Conservation (phyloP, 2,797 vertebrate genomes). For the Dicrostonyx torquatus region DNA sequence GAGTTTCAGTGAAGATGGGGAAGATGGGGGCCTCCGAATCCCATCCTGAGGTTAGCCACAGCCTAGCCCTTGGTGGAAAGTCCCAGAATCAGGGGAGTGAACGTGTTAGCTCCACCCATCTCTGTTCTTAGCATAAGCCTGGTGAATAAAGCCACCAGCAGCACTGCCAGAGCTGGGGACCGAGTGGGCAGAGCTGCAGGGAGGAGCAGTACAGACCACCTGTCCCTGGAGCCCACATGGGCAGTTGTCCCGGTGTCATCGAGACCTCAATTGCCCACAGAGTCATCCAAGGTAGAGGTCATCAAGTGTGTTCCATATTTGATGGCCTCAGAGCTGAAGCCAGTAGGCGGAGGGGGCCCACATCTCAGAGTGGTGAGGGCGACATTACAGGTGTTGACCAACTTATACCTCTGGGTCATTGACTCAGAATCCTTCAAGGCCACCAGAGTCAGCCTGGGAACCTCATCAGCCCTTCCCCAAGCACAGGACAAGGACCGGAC, state of each 20-base stretch:
- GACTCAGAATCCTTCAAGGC: neutral
- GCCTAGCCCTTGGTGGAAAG: neutral
- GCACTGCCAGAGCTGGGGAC: neutral
- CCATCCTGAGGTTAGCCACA: neutral
- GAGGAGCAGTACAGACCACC: neutral
- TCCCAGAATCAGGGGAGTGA: neutral
- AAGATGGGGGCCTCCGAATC: fast-evolving
- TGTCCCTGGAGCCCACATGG: fast-evolving
- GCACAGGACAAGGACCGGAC: neutral
- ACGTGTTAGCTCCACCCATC: fast-evolving
- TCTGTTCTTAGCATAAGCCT: neutral
- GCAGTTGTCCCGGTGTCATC: neutral
- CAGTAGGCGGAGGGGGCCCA: neutral
- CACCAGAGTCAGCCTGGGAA: neutral
- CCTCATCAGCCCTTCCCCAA: neutral
- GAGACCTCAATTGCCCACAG: neutral
- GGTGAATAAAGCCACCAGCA: neutral
- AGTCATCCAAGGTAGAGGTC: fast-evolving
- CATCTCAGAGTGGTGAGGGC: fast-evolving
- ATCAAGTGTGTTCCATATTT: neutral
- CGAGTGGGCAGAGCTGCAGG: neutral
- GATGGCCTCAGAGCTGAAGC: neutral
- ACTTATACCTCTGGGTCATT: too few relatives aligned
- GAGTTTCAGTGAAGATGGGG: fast-evolving
- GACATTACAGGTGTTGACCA: fast-evolving